phyloP scores from a whole-genome alignment of 37 sponge, comb jelly and placozoan genomes.

The Oscarella lobularis region DNA sequence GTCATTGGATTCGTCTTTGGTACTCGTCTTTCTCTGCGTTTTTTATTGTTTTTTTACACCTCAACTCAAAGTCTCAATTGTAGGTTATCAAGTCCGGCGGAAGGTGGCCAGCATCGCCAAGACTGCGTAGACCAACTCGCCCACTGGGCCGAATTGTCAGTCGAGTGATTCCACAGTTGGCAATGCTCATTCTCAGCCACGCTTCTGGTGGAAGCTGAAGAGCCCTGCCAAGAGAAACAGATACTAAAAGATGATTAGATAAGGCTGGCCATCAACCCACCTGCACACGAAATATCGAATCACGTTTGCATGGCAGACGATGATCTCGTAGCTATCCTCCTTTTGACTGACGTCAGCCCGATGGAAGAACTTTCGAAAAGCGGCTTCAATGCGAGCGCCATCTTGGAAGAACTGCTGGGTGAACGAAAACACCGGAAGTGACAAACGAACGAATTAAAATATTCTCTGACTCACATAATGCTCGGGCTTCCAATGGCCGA shows the following conservation, averaged over 20 bases:
- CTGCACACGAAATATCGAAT: constrained; percentile 95
- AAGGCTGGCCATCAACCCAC: constrained; percentile 14
- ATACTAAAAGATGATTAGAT: not conserved
- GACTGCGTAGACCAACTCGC: constrained; percentile 40
- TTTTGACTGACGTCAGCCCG: constrained; percentile 75
- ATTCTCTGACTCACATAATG: constrained; percentile 28
- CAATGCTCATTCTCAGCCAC: constrained; percentile 83
- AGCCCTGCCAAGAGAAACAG: constrained; percentile 26
- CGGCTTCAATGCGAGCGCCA: constrained; percentile 88
- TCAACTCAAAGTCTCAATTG: constrained; percentile 7
- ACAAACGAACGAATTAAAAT: not conserved
- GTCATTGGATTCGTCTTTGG: not conserved
- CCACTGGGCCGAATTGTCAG: constrained; percentile 77
- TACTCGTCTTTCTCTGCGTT: not conserved
- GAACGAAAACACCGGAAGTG: not conserved
- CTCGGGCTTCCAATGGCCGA: constrained; percentile 65
- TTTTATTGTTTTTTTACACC: not conserved
- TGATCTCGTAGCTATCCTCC: constrained; percentile 54
- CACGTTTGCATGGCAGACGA: constrained; percentile 93
- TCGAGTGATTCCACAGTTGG: constrained; percentile 74
- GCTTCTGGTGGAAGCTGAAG: constrained; percentile 93
- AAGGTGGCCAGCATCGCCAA: constrained; percentile 80
- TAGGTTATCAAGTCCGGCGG: constrained; percentile 71
- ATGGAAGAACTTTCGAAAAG: constrained; percentile 79
- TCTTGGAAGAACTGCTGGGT: constrained; percentile 82